A percentile compares a stretch with the other conserved stretches of the same genome.
Conservation (phyloP, 2,113 vertebrate species). For the Polypterus senegalus region DNA sequence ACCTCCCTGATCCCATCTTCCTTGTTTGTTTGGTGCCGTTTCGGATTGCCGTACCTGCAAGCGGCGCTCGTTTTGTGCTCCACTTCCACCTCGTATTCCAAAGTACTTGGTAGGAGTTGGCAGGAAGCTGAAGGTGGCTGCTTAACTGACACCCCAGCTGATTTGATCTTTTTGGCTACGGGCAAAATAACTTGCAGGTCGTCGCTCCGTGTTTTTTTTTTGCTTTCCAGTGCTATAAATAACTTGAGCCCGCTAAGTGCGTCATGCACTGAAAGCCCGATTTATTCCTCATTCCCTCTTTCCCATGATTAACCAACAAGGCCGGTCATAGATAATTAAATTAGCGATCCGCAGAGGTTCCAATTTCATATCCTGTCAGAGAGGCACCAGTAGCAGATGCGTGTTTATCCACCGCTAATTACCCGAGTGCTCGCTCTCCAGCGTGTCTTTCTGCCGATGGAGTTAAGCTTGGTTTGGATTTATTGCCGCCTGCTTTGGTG, state of each 20-base stretch:
- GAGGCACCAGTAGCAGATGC: constrained; percentile 1
- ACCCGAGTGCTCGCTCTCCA: neutral
- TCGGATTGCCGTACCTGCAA: too few relatives aligned
- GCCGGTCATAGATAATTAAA: constrained; percentile 4
- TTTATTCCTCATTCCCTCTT: neutral
- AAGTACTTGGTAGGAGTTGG: too few relatives aligned
- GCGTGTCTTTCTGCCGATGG: too few relatives aligned
- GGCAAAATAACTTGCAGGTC: neutral
- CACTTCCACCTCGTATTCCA: too few relatives aligned
- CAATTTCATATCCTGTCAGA: constrained; percentile 1
- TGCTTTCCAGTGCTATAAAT: neutral
- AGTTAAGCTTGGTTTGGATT: too few relatives aligned
- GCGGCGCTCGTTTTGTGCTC: too few relatives aligned
- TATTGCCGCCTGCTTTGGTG: too few relatives aligned
- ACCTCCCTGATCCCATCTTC: too few relatives aligned
- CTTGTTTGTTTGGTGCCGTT: too few relatives aligned
- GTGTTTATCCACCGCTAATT: constrained; percentile 8
- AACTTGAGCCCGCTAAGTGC: neutral
- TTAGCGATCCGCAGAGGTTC: constrained; percentile 2
- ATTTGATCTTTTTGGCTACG: neutral
- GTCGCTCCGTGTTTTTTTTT: neutral
- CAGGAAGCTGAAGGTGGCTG: too few relatives aligned
- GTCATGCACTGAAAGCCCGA: neutral
- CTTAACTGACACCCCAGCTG: too few relatives aligned
- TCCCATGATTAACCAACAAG: neutral